Percentiles rank a stretch among this genome's conserved stretches.
These are phyloP conservation scores for Brenthis daphne DNA, from an alignment of 2,888 invertebrate species.

Conservation along the genomic window DNA sequence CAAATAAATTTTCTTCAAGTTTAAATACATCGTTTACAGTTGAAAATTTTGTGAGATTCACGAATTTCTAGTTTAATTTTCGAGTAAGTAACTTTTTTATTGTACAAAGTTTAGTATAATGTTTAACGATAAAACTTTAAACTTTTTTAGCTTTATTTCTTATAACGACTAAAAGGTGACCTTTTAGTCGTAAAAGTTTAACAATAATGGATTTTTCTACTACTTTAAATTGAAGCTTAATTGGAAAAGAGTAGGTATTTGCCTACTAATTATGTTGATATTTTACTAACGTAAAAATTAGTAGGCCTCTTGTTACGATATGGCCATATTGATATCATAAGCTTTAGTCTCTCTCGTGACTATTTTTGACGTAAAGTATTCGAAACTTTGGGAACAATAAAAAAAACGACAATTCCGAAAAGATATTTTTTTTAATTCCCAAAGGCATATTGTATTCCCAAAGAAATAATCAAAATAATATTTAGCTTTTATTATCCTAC, in stretches of 20 bases:
- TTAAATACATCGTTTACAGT: neutral
- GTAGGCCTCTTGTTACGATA: too few relatives aligned
- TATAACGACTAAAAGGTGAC: constrained; percentile 11
- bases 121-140: constrained; percentile 28
- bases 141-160: constrained; percentile 26
- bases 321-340: too few relatives aligned
- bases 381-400: too few relatives aligned
- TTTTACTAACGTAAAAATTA: too few relatives aligned
- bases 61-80: constrained; percentile 12
- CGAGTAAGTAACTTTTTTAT: constrained; percentile 22
- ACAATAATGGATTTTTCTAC: constrained; percentile 11
- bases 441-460: too few relatives aligned
- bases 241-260: neutral
- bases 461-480: too few relatives aligned
- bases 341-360: too few relatives aligned
- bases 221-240: neutral
- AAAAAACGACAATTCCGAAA: too few relatives aligned
- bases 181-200: constrained; percentile 17
- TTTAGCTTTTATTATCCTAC: too few relatives aligned
- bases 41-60: constrained; percentile 8
- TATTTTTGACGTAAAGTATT: too few relatives aligned
- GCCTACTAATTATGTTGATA: too few relatives aligned
- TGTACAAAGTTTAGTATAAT: constrained; percentile 25
- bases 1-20: neutral
- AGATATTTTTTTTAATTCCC: too few relatives aligned